Evolutionary conservation across 2,888 invertebrate genomes (phyloP).

Genomic region (Pseudococcus jackbeardsleyi): DNA sequence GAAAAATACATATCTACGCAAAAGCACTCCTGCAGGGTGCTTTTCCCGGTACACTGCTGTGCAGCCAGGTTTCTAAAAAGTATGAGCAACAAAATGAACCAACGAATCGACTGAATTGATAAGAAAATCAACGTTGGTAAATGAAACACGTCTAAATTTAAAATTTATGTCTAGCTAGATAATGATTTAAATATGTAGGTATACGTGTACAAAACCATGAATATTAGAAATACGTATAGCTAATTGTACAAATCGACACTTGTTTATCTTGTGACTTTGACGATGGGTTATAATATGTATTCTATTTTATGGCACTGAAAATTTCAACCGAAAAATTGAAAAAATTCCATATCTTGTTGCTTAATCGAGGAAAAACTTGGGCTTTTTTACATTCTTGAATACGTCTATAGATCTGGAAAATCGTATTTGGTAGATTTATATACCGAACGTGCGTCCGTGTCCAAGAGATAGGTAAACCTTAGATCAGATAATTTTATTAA

Average conservation of each 20-base stretch:
- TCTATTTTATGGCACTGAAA: neutral
- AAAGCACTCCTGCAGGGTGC: neutral
- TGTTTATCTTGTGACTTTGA: neutral
- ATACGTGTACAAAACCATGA: neutral
- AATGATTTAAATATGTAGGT: neutral
- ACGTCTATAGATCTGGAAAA: too few species aligned
- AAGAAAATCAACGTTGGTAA: neutral
- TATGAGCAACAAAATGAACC: neutral
- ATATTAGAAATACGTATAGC: neutral
- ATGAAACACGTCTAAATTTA: neutral
- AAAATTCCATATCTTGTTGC: neutral
- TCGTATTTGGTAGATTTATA: neutral
- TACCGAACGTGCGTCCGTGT: neutral
- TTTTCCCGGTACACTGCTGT: neutral
- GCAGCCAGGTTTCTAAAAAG: neutral
- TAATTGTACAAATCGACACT: neutral
- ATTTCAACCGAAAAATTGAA: neutral
- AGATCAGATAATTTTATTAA: conserved; percentile 39
- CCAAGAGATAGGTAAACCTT: neutral
- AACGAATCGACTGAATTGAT: neutral
- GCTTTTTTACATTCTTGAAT: too few species aligned
- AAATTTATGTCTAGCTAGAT: neutral
- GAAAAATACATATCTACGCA: neutral
- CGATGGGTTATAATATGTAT: too few species aligned
- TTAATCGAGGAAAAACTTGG: too few species aligned